Evolutionary conservation across 2,113 vertebrate genomes (phyloP).

Genomic region (Rhabdomys dilectus): DNA sequence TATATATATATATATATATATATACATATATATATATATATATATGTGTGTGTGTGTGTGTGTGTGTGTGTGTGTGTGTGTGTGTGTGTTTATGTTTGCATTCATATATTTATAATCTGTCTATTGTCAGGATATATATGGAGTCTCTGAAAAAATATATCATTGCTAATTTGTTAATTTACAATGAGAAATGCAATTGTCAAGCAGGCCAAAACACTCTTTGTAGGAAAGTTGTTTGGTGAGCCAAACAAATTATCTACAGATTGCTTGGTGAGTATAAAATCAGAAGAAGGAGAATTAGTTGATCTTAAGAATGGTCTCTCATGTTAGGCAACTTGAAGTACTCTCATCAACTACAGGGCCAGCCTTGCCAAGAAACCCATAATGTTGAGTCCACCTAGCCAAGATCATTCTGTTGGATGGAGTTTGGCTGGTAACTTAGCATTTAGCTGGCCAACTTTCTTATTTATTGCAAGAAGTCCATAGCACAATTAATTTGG

Average conservation of each 20-base stretch:
- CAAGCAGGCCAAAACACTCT: conserved; percentile 61
- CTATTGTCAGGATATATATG: neutral
- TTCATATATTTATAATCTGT: conserved; percentile 46
- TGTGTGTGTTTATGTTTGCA: neutral
- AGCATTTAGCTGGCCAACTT: conserved; percentile 64
- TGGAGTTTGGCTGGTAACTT: conserved; percentile 61
- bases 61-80: no score
- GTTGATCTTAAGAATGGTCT: conserved; percentile 64
- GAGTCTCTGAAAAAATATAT: neutral
- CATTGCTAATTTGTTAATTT: conserved; percentile 72
- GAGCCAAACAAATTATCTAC: conserved; percentile 76
- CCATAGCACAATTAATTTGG: conserved; percentile 74
- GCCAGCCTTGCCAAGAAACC: conserved; percentile 69
- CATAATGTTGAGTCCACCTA: conserved; percentile 67
- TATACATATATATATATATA: no score
- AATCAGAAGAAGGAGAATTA: conserved; percentile 68
- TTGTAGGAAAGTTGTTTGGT: conserved; percentile 58
- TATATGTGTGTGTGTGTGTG: no score
- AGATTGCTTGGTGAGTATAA: conserved; percentile 77
- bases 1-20: no score
- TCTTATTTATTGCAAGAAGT: conserved; percentile 69
- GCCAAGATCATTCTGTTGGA: conserved; percentile 71
- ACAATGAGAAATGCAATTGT: conserved; percentile 60
- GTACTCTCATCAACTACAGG: conserved; percentile 70
- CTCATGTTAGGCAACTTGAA: conserved; percentile 59